Evolutionary conservation across 2,888 invertebrate species (phyloP).

Genomic region (Diaperis boleti): DNA sequence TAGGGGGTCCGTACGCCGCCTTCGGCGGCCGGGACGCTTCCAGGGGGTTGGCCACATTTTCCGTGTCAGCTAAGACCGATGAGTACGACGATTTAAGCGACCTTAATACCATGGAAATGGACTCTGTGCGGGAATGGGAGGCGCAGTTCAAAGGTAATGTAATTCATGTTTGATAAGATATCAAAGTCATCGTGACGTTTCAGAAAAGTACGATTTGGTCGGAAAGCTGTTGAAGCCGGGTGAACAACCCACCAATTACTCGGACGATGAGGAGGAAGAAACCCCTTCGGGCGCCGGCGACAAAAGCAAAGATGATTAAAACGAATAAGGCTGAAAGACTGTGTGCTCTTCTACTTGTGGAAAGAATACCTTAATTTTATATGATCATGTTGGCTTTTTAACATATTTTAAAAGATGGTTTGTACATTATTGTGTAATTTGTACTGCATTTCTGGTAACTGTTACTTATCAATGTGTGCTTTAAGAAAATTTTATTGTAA

Average conservation of each 20-base stretch:
- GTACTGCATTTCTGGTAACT: conserved; percentile 32
- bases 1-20: conserved; percentile 93
- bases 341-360: conserved; percentile 36
- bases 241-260: conserved; percentile 90
- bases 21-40: conserved; percentile 97
- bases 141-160: conserved; percentile 91
- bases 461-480: conserved; percentile 31
- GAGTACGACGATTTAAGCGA: conserved; percentile 95
- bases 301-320: conserved; percentile 63
- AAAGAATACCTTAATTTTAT: conserved; percentile 40
- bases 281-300: conserved; percentile 67
- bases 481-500: conserved; percentile 18
- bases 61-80: conserved; percentile 81
- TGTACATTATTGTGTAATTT: conserved; percentile 30
- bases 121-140: conserved; percentile 96
- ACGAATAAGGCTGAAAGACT: conserved; percentile 51
- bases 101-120: conserved; percentile 93
- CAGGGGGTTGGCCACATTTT: conserved; percentile 93
- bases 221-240: conserved; percentile 92
- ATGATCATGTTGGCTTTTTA: conserved; percentile 41
- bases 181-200: conserved; percentile 36
- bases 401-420: conserved; percentile 39
- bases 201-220: conserved; percentile 94
- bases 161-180: conserved; percentile 7
- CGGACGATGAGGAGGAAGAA: conserved; percentile 84